These are phyloP conservation scores for Spodoptera frugiperda DNA, from an alignment of 1,140 invertebrate genomes.

Conservation along the genomic window DNA sequence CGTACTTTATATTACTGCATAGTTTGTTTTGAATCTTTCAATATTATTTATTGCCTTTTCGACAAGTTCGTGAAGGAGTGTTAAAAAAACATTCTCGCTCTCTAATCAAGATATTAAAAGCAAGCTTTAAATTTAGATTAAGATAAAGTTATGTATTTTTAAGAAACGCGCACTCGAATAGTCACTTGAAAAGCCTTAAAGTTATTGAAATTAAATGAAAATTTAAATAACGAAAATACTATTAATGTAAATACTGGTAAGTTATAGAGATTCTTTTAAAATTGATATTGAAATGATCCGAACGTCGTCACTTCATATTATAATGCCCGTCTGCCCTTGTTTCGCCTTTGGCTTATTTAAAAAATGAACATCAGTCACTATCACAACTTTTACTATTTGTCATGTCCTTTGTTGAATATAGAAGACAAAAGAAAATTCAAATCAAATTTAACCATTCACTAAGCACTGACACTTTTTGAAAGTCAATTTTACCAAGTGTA, in stretches of 20 bases:
- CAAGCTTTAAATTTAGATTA: no score
- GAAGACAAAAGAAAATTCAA: no score
- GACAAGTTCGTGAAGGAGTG: no score
- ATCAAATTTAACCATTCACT: no score
- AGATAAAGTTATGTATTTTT: neutral
- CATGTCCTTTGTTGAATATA: no score
- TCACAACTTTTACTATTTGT: no score
- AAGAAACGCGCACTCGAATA: neutral
- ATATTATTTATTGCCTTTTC: neutral
- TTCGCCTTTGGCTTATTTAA: slow-evolving; percentile 23
- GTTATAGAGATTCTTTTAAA: neutral
- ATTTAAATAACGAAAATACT: slow-evolving; percentile 12
- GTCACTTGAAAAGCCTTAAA: neutral
- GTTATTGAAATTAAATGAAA: slow-evolving; percentile 7
- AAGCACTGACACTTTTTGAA: no score
- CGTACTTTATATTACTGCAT: neutral
- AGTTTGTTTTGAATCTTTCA: neutral
- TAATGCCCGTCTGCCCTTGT: slow-evolving; percentile 50
- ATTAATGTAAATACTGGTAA: slow-evolving; percentile 12
- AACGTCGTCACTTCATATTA: slow-evolving; percentile 2
- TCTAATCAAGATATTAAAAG: no score
- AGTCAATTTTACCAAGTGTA: no score
- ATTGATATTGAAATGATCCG: slow-evolving; percentile 16
- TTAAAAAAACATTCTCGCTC: no score
- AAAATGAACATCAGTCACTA: neutral